Percentiles rank a stretch among this genome's conserved stretches.
Conservation (phyloP, 2,888 invertebrate species). For the Melanotus villosus region DNA sequence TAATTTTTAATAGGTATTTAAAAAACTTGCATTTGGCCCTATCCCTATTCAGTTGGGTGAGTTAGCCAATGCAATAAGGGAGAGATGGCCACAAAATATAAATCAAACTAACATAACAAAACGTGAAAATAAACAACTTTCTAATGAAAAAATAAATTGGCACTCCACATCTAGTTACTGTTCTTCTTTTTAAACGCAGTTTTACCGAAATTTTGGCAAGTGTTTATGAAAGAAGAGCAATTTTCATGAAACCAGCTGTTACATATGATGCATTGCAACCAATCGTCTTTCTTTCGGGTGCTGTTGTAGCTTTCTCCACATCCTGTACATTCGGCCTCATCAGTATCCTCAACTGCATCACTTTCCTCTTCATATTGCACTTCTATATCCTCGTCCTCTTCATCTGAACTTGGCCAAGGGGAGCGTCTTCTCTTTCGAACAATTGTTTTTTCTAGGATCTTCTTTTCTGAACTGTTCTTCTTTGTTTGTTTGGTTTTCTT, state of each 20-base stretch:
- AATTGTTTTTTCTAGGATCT: too few relatives aligned
- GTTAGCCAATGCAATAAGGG: constrained; percentile 40
- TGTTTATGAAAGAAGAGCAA: constrained; percentile 36
- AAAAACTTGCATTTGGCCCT: constrained; percentile 38
- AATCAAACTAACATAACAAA: too few relatives aligned
- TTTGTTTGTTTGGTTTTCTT: too few relatives aligned
- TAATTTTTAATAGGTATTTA: constrained; percentile 31
- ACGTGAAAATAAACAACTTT: constrained; percentile 9
- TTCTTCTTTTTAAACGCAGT: constrained; percentile 33
- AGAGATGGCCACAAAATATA: constrained; percentile 29
- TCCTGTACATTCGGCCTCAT: constrained; percentile 40
- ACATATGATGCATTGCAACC: constrained; percentile 45
- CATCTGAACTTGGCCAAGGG: constrained; percentile 31
- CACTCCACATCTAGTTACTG: constrained; percentile 17
- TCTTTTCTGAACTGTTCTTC: too few relatives aligned
- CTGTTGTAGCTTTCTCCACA: constrained; percentile 45
- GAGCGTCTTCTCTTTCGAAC: too few relatives aligned
- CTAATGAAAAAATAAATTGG: constrained; percentile 1
- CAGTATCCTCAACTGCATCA: constrained; percentile 26
- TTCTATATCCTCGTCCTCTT: too few relatives aligned
- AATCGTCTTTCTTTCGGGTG: constrained; percentile 42
- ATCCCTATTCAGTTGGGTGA: constrained; percentile 33
- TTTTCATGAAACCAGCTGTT: constrained; percentile 45
- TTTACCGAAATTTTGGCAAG: constrained; percentile 32
- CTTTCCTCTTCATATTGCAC: constrained; percentile 37